These are phyloP conservation scores for Lagopus leucura DNA, from an alignment of 2,113 vertebrate species.

Conservation along the genomic window DNA sequence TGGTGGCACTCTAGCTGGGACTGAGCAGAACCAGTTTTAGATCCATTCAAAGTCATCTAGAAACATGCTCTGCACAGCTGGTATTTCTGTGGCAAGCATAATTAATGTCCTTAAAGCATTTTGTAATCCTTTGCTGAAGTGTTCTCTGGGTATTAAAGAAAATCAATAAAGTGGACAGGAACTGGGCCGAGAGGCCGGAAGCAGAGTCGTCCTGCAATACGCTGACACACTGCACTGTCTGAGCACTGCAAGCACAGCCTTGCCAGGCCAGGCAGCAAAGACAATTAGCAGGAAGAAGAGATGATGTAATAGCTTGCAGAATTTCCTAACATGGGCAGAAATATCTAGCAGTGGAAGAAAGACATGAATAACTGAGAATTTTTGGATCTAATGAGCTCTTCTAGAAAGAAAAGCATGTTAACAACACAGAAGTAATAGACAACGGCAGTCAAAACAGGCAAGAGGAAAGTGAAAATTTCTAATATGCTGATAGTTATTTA, in stretches of 20 bases:
- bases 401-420: background rate
- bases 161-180: background rate
- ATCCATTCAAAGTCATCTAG: background rate
- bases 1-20: background rate
- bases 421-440: background rate
- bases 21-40: background rate
- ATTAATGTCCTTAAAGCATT: background rate
- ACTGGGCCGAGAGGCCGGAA: background rate
- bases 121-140: background rate
- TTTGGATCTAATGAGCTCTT: background rate
- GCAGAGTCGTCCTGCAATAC: background rate
- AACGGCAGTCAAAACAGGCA: background rate
- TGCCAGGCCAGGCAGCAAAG: background rate
- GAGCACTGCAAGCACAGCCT: background rate
- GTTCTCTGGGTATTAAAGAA: background rate
- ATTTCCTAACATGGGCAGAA: background rate
- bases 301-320: background rate
- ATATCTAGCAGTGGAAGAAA: background rate
- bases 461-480: background rate
- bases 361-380: background rate
- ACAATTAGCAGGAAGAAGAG: background rate
- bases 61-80: background rate
- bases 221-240: fast-evolving
- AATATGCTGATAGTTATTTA: no score
- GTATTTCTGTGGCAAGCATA: background rate